Base-by-base conservation (phyloP, 2,113 vertebrate species). In the Acrocephalus kingi region DNA sequence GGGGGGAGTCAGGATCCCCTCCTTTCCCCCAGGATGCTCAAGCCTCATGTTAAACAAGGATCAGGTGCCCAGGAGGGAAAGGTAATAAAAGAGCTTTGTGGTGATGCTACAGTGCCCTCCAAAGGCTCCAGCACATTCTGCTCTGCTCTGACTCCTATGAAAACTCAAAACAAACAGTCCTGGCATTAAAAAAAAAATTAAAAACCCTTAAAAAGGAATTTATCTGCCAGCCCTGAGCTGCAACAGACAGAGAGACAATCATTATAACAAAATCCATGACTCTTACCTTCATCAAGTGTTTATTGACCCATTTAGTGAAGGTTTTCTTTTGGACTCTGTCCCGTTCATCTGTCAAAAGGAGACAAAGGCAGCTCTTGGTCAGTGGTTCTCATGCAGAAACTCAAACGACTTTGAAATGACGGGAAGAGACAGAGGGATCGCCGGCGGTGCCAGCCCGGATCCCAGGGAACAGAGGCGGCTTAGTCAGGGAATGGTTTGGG, bases 301-400 rank as follows among this genome's bases (percentile, higher is more conserved):
- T 99, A 98, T 99, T 99, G 98, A 99, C 99, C 99, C 99, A 99
- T 97, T 99, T 99, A 43, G 99, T 99, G 98, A 99, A 99, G 13
- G 99, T 99, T 98, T 99, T 99, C 98, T 99, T 99, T 98, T 99
- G 99, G 92, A 99, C 99, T 81, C 99, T 96, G 98, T 99, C 99
- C 92, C 99, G 98, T 97, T 99, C 99, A 98, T 99, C 99, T 99
- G 97, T 83, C 95, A 97, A 89, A 72, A 86, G 96, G 94, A 97
- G 74, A 98, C 73, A 97, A 68, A 97, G 25, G 94, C 72, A 28
- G 69, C 72, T 45, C 58, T 80, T 3, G 71, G 78, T 97, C 96
- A 97, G 94, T 49, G 33, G 14, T 82, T 46, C 67, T 39, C 62
- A 81, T 79, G 93, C 88, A 93, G 93, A 94, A 94, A 93, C 80